phyloP scores from a whole-genome alignment of 92 coral and sea anemone genomes.

The Zoanthus sansibaricus region DNA sequence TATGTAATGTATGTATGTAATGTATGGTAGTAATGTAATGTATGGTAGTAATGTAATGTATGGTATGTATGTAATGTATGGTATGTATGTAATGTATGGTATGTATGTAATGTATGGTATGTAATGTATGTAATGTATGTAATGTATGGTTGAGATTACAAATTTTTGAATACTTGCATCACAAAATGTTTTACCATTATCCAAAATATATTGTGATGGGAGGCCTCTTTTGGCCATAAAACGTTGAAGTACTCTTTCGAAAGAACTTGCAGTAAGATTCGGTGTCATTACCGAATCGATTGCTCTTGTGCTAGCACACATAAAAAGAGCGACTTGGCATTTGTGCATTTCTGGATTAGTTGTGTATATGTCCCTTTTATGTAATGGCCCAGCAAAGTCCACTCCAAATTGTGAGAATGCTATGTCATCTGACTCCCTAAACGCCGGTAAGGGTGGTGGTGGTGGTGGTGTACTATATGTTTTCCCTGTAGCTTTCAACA shows the following conservation, averaged over 20 bases:
- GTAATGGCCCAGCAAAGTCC: constrained; percentile 30
- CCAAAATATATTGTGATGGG: constrained; percentile 39
- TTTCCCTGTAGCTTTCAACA: constrained; percentile 31
- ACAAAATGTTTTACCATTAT: constrained; percentile 45
- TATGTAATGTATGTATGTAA: too few species aligned
- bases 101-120: too few species aligned
- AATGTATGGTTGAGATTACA: constrained; percentile 26
- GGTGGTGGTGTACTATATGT: constrained; percentile 34
- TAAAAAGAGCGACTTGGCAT: constrained; percentile 13
- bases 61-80: too few species aligned
- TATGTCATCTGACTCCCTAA: constrained; percentile 14
- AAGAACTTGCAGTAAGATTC: constrained; percentile 55
- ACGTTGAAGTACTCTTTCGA: constrained; percentile 49
- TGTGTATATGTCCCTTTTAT: constrained; percentile 3
- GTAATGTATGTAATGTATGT: too few species aligned
- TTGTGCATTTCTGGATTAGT: constrained; percentile 27
- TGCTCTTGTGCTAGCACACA: constrained; percentile 46
- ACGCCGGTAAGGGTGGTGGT: constrained; percentile 32
- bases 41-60: too few species aligned
- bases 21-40: too few species aligned
- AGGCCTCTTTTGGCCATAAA: constrained; percentile 57
- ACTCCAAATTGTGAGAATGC: constrained; percentile 25
- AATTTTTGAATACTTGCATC: constrained; percentile 48
- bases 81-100: too few species aligned
- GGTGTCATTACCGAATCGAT: constrained; percentile 54